Percentiles rank a stretch among this genome's conserved stretches.
phyloP scores from a whole-genome alignment of 2,797 vertebrate species.

The Danio tinwini region DNA sequence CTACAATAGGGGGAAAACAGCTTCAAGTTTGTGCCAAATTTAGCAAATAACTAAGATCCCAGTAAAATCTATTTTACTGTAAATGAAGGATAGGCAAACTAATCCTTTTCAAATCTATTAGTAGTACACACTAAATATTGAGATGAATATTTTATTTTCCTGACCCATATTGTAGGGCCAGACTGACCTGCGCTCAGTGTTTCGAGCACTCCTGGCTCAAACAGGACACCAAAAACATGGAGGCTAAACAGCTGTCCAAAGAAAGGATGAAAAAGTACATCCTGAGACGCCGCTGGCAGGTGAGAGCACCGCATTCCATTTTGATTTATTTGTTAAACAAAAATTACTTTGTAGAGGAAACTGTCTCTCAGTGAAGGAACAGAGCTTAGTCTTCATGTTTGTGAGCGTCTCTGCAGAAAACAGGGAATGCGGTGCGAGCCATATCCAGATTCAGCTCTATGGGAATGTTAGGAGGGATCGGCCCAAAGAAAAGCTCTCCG shows the following conservation, averaged over 20 bases:
- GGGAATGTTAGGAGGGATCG: slow-evolving; percentile 97
- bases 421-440: slow-evolving; percentile 94
- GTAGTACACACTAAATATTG: not conserved
- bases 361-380: not conserved
- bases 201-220: slow-evolving; percentile 94
- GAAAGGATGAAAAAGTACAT: slow-evolving; percentile 99
- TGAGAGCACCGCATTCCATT: slow-evolving; percentile 66
- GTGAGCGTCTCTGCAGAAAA: slow-evolving; percentile 83
- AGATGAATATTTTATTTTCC: not conserved
- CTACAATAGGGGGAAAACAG: too few species aligned
- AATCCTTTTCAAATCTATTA: too few species aligned
- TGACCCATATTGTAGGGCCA: slow-evolving; percentile 75
- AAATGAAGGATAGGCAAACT: not conserved
- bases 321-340: not conserved
- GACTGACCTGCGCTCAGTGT: slow-evolving; percentile 89
- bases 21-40: too few species aligned
- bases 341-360: not conserved
- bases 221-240: slow-evolving; percentile 97
- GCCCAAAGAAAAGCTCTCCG: slow-evolving; percentile 91
- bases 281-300: slow-evolving; percentile 98
- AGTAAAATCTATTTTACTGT: not conserved
- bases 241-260: slow-evolving; percentile 97
- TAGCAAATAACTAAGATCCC: not conserved
- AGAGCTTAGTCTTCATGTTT: not conserved
- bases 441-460: slow-evolving; percentile 96